A percentile compares a stretch with the other conserved stretches of the same genome.
These are phyloP conservation scores for Ommatoiulus sabulosus DNA, from an alignment of 2,888 invertebrate genomes.

Conservation along the genomic window DNA sequence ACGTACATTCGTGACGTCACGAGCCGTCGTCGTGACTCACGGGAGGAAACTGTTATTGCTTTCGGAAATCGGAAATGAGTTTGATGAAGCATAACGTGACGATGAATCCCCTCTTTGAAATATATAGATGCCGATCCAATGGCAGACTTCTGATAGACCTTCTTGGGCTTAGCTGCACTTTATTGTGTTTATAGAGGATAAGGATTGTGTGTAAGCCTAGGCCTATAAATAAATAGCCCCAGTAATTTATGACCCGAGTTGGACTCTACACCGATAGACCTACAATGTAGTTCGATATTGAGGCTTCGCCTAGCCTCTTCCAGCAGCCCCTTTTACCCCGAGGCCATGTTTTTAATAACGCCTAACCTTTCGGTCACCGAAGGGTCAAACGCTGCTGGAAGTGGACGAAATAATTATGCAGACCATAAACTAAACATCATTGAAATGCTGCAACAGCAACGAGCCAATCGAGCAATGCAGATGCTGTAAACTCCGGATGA, in stretches of 20 bases:
- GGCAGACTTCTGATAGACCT: constrained; percentile 15
- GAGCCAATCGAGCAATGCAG: background rate
- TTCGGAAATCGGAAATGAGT: constrained; percentile 58
- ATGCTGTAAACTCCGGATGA: background rate
- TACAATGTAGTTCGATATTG: background rate
- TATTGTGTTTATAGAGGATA: constrained; percentile 46
- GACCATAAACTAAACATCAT: background rate
- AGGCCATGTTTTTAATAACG: background rate
- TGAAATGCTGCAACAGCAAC: constrained; percentile 33
- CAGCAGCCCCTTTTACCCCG: background rate
- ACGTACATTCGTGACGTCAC: constrained; percentile 42
- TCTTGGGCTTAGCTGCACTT: constrained; percentile 37
- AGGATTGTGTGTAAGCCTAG: constrained; percentile 8
- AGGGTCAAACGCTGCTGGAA: constrained; percentile 2
- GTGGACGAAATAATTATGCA: constrained; percentile 18
- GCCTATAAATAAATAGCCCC: constrained; percentile 47
- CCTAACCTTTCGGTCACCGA: background rate
- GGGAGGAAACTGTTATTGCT: constrained; percentile 56
- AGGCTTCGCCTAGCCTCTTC: background rate
- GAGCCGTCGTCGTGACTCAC: constrained; percentile 42
- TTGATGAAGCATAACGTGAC: constrained; percentile 56
- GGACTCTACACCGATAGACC: background rate
- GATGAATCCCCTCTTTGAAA: constrained; percentile 18
- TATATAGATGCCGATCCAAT: background rate
- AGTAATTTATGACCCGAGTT: constrained; percentile 25